Conservation (phyloP, 2,888 invertebrate genomes). For the Adelphocoris suturalis region DNA sequence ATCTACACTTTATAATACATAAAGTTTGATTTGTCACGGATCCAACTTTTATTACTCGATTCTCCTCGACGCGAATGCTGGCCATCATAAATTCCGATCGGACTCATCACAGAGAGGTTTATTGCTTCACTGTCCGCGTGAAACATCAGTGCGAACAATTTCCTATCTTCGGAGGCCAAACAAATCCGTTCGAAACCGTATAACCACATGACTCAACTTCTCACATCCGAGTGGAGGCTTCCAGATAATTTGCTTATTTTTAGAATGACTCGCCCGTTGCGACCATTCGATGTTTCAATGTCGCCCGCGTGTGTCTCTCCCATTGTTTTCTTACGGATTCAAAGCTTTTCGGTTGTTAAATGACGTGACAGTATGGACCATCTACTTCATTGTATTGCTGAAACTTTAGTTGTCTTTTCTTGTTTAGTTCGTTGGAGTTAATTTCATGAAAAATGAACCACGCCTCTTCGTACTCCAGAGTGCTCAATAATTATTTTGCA, state of each 20-base stretch:
- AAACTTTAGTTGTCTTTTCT: not conserved
- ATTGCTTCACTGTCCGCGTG: not conserved
- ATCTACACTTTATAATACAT: no score
- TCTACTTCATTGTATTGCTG: not conserved
- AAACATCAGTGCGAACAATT: not conserved
- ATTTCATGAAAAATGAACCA: not conserved
- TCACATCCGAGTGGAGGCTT: not conserved
- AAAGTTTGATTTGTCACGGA: not conserved
- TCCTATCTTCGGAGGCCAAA: not conserved
- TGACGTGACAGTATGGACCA: not conserved
- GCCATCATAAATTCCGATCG: not conserved
- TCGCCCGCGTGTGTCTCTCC: not conserved
- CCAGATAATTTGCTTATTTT: constrained; percentile 24
- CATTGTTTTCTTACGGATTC: not conserved
- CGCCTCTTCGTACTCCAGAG: not conserved
- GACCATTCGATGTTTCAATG: not conserved
- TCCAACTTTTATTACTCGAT: not conserved
- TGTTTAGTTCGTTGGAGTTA: not conserved
- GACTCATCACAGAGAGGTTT: not conserved
- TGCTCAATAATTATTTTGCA: not conserved
- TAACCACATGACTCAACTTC: constrained; percentile 4
- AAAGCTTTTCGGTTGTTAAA: not conserved
- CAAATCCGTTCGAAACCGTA: not conserved
- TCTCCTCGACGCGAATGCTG: not conserved
- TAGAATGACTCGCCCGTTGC: constrained; percentile 6